A percentile compares a stretch with the other conserved stretches of the same genome.
Conservation (phyloP, 2,888 invertebrate species). For the Drosophila rellima region DNA sequence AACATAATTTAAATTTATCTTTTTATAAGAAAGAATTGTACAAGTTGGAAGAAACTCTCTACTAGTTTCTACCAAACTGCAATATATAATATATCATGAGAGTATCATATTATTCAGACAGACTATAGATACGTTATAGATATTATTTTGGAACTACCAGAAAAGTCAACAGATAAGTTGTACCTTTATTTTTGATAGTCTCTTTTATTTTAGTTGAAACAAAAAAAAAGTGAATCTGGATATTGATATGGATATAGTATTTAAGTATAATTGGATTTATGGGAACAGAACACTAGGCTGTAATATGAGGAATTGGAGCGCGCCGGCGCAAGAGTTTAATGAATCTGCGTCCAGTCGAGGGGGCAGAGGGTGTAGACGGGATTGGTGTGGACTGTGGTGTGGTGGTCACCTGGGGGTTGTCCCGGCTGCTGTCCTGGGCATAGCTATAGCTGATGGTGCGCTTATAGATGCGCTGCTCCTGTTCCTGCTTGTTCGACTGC, state of each 20-base stretch:
- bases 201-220: background rate
- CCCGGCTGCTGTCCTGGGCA: slow-evolving; percentile 35
- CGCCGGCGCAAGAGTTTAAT: slow-evolving; percentile 13
- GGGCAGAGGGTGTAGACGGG: background rate
- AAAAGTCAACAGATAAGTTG: background rate
- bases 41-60: too few relatives aligned
- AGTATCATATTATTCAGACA: too few relatives aligned
- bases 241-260: background rate
- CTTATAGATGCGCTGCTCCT: slow-evolving; percentile 77
- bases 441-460: slow-evolving; percentile 79
- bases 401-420: background rate
- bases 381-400: background rate
- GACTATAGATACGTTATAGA: too few relatives aligned
- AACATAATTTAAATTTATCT: background rate
- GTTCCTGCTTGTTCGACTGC: slow-evolving; percentile 34
- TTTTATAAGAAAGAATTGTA: background rate
- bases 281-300: background rate
- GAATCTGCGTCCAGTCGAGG: slow-evolving; percentile 1
- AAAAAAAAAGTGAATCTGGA: background rate
- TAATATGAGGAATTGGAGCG: background rate
- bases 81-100: too few relatives aligned
- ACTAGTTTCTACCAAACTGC: too few relatives aligned
- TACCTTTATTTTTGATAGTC: background rate
- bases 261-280: background rate
- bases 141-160: background rate